Evolutionary conservation across 1,140 invertebrate species (phyloP).

Genomic region (Drosophila orosa): DNA sequence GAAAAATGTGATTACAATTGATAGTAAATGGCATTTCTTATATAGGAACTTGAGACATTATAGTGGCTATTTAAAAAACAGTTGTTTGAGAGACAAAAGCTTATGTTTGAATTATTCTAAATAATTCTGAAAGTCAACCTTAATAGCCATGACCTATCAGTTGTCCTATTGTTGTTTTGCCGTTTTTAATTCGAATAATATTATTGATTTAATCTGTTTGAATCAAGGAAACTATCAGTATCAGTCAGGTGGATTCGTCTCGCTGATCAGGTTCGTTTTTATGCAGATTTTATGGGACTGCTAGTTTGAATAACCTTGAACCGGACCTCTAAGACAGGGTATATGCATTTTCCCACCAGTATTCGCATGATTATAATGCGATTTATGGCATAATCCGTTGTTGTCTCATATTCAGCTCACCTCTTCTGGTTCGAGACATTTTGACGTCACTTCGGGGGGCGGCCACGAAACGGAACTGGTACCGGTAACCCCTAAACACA

Average conservation of each 20-base stretch:
- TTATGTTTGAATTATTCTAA: not conserved
- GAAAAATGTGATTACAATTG: no score
- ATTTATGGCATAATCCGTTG: slow-evolving; percentile 34
- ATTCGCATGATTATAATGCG: slow-evolving; percentile 17
- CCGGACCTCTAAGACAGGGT: not conserved
- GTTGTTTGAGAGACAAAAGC: not conserved
- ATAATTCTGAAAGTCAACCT: not conserved
- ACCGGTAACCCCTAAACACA: slow-evolving; percentile 52
- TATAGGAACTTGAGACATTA: no score
- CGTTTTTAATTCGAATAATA: not conserved
- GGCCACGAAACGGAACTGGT: slow-evolving; percentile 68
- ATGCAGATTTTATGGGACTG: slow-evolving; percentile 19
- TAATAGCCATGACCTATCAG: not conserved
- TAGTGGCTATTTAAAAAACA: no score
- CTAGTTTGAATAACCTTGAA: slow-evolving; percentile 22
- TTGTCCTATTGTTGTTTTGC: not conserved
- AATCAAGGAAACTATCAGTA: slow-evolving; percentile 15
- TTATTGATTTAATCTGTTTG: slow-evolving; percentile 7
- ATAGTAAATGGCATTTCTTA: no score
- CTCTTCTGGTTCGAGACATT: slow-evolving; percentile 17
- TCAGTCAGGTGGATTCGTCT: not conserved
- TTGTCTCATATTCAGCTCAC: slow-evolving; percentile 18
- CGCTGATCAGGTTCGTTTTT: slow-evolving; percentile 1
- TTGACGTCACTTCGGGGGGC: slow-evolving; percentile 56
- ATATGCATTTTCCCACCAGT: slow-evolving; percentile 13